A percentile compares a stretch with the other conserved stretches of the same genome.
phyloP scores from a whole-genome alignment of 2,113 vertebrate species.

The Notiomystis cincta region DNA sequence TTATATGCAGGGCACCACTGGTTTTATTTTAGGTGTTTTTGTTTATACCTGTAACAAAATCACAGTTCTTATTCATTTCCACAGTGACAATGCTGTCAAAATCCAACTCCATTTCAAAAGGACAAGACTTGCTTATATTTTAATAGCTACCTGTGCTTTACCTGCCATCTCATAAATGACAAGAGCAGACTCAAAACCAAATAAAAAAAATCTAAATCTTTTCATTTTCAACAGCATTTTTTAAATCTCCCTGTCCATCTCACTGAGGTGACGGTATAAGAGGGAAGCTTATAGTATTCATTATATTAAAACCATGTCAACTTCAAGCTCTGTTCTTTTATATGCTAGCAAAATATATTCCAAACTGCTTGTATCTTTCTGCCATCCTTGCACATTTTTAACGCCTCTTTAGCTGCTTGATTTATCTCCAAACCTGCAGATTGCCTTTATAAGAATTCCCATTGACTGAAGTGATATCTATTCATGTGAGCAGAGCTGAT shows the following conservation, averaged over 20 bases:
- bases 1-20: background rate
- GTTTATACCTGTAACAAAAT: background rate
- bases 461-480: constrained; percentile 53
- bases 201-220: background rate
- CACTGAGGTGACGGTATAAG: background rate
- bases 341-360: constrained; percentile 34
- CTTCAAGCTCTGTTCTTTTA: constrained; percentile 25
- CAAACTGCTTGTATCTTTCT: constrained; percentile 19
- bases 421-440: constrained; percentile 57
- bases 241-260: background rate
- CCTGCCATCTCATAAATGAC: background rate
- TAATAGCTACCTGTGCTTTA: background rate
- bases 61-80: background rate
- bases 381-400: constrained; percentile 30
- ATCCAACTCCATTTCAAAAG: background rate
- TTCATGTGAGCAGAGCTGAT: constrained; percentile 28
- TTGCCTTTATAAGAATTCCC: constrained; percentile 43
- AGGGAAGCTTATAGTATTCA: background rate
- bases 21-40: background rate
- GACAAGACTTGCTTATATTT: background rate
- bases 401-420: constrained; percentile 45
- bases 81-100: background rate
- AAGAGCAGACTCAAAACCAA: background rate
- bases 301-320: background rate
- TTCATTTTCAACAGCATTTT: background rate